These are phyloP conservation scores for Trematomus loennbergii DNA, from an alignment of 2,113 vertebrate genomes.

Conservation along the genomic window DNA sequence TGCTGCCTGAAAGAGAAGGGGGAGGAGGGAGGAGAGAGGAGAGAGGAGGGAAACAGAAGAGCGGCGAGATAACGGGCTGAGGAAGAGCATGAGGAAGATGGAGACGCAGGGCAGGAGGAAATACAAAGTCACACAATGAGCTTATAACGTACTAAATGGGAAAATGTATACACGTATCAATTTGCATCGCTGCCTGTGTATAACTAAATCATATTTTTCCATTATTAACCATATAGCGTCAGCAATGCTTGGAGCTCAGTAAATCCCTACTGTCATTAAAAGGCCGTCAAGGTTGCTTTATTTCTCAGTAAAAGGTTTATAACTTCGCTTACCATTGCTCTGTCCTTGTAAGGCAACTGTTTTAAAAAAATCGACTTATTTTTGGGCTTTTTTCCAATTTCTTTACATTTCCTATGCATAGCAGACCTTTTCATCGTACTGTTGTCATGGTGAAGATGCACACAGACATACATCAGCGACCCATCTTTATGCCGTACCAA, in stretches of 20 bases:
- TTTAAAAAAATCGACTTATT: neutral
- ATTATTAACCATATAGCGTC: neutral
- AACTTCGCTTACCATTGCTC: neutral
- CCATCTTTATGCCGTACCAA: neutral
- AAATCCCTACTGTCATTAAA: neutral
- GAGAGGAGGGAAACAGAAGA: neutral
- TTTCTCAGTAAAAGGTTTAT: conserved; percentile 7
- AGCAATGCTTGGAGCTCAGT: neutral
- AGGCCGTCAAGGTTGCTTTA: neutral
- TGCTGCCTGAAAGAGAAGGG: conserved; percentile 40
- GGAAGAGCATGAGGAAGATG: conserved; percentile 16
- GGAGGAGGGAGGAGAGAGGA: conserved; percentile 17
- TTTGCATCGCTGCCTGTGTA: neutral
- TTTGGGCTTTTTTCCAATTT: neutral
- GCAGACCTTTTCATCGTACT: neutral
- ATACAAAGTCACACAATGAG: neutral
- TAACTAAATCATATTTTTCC: neutral
- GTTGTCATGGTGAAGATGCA: neutral
- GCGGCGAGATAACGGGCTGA: conserved; percentile 12
- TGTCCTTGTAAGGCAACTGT: conserved; percentile 3
- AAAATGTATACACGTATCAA: neutral
- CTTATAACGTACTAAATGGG: neutral
- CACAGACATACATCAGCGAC: neutral
- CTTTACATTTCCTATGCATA: neutral
- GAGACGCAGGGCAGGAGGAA: neutral